A percentile compares a stretch with the other conserved stretches of the same genome.
These are phyloP conservation scores for Sycophila sp. DNA, from an alignment of 1,140 invertebrate species.

Conservation along the genomic window DNA sequence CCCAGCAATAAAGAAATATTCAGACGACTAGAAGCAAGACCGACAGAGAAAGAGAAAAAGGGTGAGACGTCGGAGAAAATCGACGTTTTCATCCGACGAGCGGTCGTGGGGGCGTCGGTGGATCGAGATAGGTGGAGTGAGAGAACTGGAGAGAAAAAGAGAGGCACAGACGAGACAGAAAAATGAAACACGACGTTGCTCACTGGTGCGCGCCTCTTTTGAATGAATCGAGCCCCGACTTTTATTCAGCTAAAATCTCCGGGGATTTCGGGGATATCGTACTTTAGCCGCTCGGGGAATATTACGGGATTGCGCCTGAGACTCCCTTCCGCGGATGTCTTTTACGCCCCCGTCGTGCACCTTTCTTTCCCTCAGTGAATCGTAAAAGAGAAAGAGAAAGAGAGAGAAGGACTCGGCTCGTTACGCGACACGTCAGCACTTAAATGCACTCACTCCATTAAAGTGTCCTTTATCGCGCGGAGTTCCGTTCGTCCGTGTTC, in stretches of 20 bases:
- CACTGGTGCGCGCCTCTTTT: conserved; percentile 32
- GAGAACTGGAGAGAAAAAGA: background rate
- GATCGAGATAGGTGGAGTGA: background rate
- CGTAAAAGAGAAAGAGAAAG: conserved; percentile 40
- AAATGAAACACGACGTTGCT: conserved; percentile 24
- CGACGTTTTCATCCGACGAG: conserved; percentile 29
- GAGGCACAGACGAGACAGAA: background rate
- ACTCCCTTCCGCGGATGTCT: conserved; percentile 42
- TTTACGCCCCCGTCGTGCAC: conserved; percentile 23
- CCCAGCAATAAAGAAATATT: conserved; percentile 31
- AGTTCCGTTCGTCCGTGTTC: background rate
- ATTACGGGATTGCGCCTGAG: conserved; percentile 63
- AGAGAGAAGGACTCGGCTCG: conserved; percentile 24
- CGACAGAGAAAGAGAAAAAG: conserved; percentile 28
- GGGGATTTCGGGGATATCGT: conserved; percentile 58
- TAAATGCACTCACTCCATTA: conserved; percentile 34
- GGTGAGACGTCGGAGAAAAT: background rate
- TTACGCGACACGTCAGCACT: conserved; percentile 19
- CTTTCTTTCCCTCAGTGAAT: conserved; percentile 34
- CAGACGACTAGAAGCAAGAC: background rate
- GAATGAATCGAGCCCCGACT: conserved; percentile 42
- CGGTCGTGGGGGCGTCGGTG: background rate
- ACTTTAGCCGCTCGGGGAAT: conserved; percentile 52
- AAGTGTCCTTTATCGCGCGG: conserved; percentile 18
- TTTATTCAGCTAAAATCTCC: conserved; percentile 59